Conservation (phyloP, 1,140 invertebrate genomes). For the Cyclargus thomasi region DNA sequence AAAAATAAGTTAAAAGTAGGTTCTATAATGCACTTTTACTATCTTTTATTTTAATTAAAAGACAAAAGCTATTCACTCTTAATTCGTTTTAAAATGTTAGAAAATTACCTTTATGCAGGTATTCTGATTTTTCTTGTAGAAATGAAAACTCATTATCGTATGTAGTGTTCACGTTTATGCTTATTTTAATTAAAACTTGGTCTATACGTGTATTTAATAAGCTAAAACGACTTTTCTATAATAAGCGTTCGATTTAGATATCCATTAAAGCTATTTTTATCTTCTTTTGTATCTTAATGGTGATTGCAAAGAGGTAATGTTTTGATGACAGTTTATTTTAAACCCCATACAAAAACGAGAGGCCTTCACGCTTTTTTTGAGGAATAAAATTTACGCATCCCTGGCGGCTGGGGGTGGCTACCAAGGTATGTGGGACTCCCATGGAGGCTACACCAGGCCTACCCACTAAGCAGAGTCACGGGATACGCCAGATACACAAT, state of each 20-base stretch:
- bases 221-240: constrained; percentile 12
- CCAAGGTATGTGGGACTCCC: too few species aligned
- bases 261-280: not conserved
- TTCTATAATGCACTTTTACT: too few species aligned
- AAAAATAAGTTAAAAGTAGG: too few species aligned
- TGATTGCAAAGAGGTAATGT: not conserved
- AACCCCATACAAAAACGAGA: not conserved
- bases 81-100: not conserved
- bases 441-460: too few species aligned
- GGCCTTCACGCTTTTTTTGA: too few species aligned
- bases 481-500: too few species aligned
- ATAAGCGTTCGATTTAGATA: not conserved
- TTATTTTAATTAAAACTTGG: constrained; percentile 16
- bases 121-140: constrained; percentile 11
- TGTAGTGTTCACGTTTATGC: constrained; percentile 1
- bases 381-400: too few species aligned
- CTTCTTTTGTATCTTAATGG: not conserved
- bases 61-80: not conserved
- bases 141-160: constrained; percentile 3
- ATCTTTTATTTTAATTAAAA: not conserved
- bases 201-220: constrained; percentile 2
- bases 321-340: not conserved
- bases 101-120: constrained; percentile 4
- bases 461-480: too few species aligned
- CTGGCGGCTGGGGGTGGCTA: too few species aligned